These are phyloP conservation scores for Phoenoteleia sp. DNA, from an alignment of 2,888 invertebrate species.

Conservation along the genomic window DNA sequence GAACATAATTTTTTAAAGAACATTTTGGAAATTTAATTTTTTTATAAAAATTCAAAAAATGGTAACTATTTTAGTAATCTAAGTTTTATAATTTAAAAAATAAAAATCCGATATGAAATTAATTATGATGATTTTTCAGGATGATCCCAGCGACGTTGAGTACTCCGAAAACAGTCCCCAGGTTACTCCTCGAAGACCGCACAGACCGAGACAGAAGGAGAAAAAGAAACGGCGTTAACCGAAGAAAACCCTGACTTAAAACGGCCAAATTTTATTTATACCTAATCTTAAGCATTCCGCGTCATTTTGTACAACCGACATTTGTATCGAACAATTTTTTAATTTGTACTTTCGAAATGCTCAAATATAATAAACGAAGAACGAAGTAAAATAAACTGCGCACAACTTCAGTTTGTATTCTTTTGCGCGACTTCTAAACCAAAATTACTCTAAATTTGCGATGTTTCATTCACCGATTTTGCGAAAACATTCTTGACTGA, in stretches of 20 bases:
- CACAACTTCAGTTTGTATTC: not conserved
- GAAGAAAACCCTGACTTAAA: no score
- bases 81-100: no score
- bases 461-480: constrained; percentile 1
- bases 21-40: no score
- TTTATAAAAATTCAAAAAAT: no score
- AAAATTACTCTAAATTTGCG: constrained; percentile 16
- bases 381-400: constrained; percentile 15
- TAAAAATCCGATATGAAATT: no score
- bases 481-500: not conserved
- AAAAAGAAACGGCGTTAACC: constrained; percentile 91
- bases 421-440: no score
- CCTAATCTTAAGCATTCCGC: not conserved
- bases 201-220: constrained; percentile 90
- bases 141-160: constrained; percentile 91
- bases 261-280: constrained; percentile 39
- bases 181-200: constrained; percentile 90
- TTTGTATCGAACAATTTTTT: not conserved
- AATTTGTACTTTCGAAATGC: constrained; percentile 26
- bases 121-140: constrained; percentile 84
- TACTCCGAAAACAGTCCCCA: constrained; percentile 92
- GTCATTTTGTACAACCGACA: not conserved
- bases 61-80: no score
- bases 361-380: constrained; percentile 28
- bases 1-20: no score